Percentiles rank a stretch among this genome's conserved stretches.
Conservation (phyloP, 2,888 invertebrate genomes). For the Cecidostiba fungosa region DNA sequence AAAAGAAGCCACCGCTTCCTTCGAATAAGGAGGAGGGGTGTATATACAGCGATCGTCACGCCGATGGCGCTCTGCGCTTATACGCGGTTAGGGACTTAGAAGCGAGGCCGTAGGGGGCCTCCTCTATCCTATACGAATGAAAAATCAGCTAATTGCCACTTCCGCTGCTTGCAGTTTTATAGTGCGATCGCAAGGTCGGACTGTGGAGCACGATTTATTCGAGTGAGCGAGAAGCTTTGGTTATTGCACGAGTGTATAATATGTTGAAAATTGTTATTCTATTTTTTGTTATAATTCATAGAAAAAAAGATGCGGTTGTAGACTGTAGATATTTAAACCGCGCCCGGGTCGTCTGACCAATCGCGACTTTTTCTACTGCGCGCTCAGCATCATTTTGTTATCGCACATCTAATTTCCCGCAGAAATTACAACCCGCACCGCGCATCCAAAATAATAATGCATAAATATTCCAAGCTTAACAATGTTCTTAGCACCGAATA, state of each 20-base stretch:
- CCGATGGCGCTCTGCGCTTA: slow-evolving; percentile 67
- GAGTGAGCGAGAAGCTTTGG: too few species aligned
- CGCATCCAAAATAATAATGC: background rate
- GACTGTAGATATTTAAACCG: too few species aligned
- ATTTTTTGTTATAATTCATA: too few species aligned
- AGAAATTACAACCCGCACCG: too few species aligned
- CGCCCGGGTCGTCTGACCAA: background rate
- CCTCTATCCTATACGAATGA: slow-evolving; percentile 19
- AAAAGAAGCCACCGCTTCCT: too few species aligned
- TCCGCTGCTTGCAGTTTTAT: slow-evolving; percentile 31
- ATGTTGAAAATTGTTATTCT: too few species aligned
- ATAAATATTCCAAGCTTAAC: slow-evolving; percentile 1
- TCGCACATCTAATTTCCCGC: too few species aligned
- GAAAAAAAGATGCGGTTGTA: too few species aligned
- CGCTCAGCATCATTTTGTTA: background rate
- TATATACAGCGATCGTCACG: slow-evolving; percentile 73
- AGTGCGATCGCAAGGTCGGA: too few species aligned
- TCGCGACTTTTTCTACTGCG: background rate
- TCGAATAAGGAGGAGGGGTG: background rate
- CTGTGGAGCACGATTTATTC: too few species aligned
- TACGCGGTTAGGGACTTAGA: background rate
- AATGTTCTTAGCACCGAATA: slow-evolving; percentile 29
- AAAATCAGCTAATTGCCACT: slow-evolving; percentile 61
- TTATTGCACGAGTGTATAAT: too few species aligned
- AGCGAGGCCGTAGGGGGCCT: slow-evolving; percentile 52